Base-by-base conservation (phyloP, 2,113 vertebrate genomes). In the Tringa solitaria region DNA sequence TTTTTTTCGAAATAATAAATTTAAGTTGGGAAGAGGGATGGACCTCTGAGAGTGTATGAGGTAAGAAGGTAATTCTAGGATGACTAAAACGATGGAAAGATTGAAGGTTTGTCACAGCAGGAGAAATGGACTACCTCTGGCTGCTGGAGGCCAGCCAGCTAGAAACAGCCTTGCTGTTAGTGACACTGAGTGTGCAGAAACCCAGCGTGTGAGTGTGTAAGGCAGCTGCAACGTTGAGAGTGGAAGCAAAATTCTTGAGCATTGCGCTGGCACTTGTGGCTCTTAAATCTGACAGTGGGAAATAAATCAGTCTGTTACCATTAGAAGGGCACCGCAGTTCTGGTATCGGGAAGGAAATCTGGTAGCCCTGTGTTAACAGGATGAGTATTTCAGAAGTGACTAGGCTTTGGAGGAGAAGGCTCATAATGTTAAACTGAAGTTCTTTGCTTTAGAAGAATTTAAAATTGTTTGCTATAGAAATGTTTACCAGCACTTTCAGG, bases 71-170 rank as follows among this genome's bases (percentile, higher is more conserved):
- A 21, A 20, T 64, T 76, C 30, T 57, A n/a, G 37, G 43, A 23
- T 51, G 17, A 53, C 32, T 37, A 9, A 33, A 61, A 59, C 0
- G 0, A 35, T 1, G 2, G 23, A 28, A 57, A 33, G 19, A n/a
- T 43, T 70, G 64, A 48, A 63, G 37, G 4, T 67, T 77, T 85
- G 75, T 69, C 15, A 23, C 27, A 64, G 54, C 33, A 45, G 83
- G 22, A 56, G 27, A 43, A 45, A 12, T 20, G 19, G 23, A 5
- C 26, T 76, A 4, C n/a, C 18, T 73, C 41, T 61, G 59, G 53
- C 64, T 61, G 28, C 12, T 56, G 51, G 23, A 76, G 37, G n/a
- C 27, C 43, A 10, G 43, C 20, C 43, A 43, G 32, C 63, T 77
- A 18, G 53, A 54, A 77, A 48, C 43, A 53, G 12, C 48, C 28